Base-by-base conservation (phyloP, 2,797 vertebrate species). In the Lutjanus campechanus region DNA sequence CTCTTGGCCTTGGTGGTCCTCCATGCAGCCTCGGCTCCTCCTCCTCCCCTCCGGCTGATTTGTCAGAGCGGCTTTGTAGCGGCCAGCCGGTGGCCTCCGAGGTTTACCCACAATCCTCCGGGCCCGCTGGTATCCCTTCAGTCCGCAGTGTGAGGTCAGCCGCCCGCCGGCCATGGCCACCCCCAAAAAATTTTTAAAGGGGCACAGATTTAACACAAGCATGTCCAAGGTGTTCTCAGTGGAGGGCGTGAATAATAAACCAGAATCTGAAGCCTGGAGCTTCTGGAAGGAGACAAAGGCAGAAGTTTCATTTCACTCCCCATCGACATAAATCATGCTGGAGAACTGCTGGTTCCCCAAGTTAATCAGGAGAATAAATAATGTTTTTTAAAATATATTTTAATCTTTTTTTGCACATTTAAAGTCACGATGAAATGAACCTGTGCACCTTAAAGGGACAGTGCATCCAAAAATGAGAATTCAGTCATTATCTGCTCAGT, bases 21-120 rank as follows among this genome's bases (percentile, higher is more conserved):
- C 69, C 44, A 4, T 68, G 75, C 77, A 36, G 81, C 62, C 64
- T 25, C 72, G 4, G 49, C 80, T 78, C 78, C 89, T 70, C 84
- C 85, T 81, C 73, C 66, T 79, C 40, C 89, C 87, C 88, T 86
- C 84, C 20, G 84, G 89, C 89, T 73, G 62, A 43, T 86, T 74
- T 84, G 79, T 83, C 83, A 86, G 77, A 81, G 69, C 56, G 2
- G 75, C 90, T 91, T 90, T 89, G 85, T 86, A 89, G 82, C 73
- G 4, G 79, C 75, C 81, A 69, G 47, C 47, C 20, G 5, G 53
- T 49, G 60, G 71, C 87, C 86, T 81, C 53, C 0, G 50, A 89
- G 89, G 76, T 85, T 88, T 85, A 85, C 85, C 86, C 88, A 76
- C 74, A 81, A 81, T 82, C 88, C 87, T 83, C 25, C 0, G 53